These are phyloP conservation scores for Dorcus parallelipipedus DNA, from an alignment of 2,888 invertebrate species.

Conservation along the genomic window DNA sequence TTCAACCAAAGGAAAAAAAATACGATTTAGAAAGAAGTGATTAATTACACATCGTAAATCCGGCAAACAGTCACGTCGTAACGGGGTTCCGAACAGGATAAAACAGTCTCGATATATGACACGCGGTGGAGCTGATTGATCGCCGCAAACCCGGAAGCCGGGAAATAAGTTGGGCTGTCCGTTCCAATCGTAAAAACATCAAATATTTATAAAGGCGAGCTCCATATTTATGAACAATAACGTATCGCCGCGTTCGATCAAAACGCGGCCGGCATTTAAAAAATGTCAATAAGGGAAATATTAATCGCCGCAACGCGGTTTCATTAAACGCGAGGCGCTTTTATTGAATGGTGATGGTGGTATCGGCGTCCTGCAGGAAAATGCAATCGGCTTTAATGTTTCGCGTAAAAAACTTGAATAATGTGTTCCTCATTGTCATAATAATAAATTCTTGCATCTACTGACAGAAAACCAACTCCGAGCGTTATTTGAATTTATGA, in stretches of 20 bases:
- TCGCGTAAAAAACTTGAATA: too few species aligned
- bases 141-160: conserved; percentile 19
- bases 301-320: too few species aligned
- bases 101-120: conserved; percentile 18
- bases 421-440: too few species aligned
- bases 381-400: too few species aligned
- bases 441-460: too few species aligned
- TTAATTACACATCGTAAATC: conserved; percentile 18
- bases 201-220: conserved; percentile 24
- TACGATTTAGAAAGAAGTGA: conserved; percentile 18
- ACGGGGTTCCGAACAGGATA: conserved; percentile 17
- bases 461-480: too few species aligned
- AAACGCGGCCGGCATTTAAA: too few species aligned
- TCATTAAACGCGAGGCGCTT: too few species aligned
- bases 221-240: conserved; percentile 25
- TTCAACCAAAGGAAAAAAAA: conserved; percentile 1
- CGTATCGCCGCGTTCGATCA: conserved; percentile 13
- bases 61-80: conserved; percentile 19
- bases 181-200: conserved; percentile 9
- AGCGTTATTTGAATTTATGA: too few species aligned
- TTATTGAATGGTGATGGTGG: too few species aligned
- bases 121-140: conserved; percentile 24
- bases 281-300: too few species aligned
- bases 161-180: conserved; percentile 16
- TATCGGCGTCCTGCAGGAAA: too few species aligned